phyloP scores from a whole-genome alignment of 2,113 vertebrate species.

The Phalacrocorax brasilianus region DNA sequence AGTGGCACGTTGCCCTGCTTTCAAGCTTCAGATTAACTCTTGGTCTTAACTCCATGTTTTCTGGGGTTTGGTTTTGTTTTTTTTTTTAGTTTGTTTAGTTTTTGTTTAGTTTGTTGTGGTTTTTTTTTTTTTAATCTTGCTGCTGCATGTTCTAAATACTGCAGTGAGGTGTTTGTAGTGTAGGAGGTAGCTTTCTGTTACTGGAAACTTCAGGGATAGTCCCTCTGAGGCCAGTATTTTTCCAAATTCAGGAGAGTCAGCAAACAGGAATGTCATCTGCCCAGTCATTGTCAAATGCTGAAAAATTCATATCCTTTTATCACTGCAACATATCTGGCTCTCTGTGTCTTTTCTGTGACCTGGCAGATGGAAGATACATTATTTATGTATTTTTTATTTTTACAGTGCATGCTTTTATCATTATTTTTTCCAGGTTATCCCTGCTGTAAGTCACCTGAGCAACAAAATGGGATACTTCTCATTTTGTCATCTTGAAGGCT shows the following conservation, averaged over 20 bases:
- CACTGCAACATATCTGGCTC: background rate
- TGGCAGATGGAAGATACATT: background rate
- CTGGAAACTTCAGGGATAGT: background rate
- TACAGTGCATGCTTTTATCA: background rate
- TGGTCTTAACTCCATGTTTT: background rate
- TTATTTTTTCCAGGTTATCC: background rate
- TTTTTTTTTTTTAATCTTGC: background rate
- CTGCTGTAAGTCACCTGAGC: background rate
- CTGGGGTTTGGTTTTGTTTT: background rate
- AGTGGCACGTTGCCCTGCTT: background rate
- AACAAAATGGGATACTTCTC: background rate
- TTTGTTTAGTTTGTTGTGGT: background rate
- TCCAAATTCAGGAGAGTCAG: background rate
- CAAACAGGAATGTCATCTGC: background rate
- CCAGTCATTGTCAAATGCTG: background rate
- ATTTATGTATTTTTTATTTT: background rate
- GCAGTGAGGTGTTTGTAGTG: background rate
- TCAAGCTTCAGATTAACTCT: background rate
- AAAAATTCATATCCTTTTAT: background rate
- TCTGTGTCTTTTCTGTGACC: background rate
- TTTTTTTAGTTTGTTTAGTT: background rate
- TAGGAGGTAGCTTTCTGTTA: background rate
- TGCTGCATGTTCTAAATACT: background rate
- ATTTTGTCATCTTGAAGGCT: background rate
- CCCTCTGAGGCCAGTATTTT: background rate